Conservation (phyloP, 2,888 invertebrate genomes). For the Cosmorhoe ocellata region DNA sequence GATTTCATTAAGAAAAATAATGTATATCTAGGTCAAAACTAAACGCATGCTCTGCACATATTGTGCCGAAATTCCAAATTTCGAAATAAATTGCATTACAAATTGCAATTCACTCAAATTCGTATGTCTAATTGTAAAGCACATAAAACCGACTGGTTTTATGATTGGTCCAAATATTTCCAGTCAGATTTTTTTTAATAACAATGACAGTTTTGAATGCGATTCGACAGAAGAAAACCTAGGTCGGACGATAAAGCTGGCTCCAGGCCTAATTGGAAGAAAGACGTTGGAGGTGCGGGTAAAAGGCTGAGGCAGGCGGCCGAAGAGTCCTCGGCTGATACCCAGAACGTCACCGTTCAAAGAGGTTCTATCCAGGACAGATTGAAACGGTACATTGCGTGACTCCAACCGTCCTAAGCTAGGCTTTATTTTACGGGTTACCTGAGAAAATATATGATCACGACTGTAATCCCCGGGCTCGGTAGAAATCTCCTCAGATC, state of each 20-base stretch:
- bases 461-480: no score
- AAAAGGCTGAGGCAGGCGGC: conserved; percentile 64
- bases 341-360: conserved; percentile 39
- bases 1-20: no score
- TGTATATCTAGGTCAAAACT: no score
- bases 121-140: no score
- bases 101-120: no score
- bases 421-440: conserved; percentile 8
- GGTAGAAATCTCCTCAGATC: no score
- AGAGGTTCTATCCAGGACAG: conserved; percentile 63
- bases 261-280: conserved; percentile 56
- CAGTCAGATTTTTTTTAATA: conserved; percentile 20
- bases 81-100: no score
- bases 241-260: conserved; percentile 54
- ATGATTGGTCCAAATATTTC: conserved; percentile 9
- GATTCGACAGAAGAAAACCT: conserved; percentile 75
- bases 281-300: conserved; percentile 58
- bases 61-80: no score
- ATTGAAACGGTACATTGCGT: conserved; percentile 68
- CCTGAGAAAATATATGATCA: no score
- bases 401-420: neutral
- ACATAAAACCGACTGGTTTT: no score
- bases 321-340: conserved; percentile 63
- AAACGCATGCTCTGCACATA: no score
- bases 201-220: conserved; percentile 42